Conservation (phyloP, 2,113 vertebrate genomes). For the Hypomesus transpacificus region DNA sequence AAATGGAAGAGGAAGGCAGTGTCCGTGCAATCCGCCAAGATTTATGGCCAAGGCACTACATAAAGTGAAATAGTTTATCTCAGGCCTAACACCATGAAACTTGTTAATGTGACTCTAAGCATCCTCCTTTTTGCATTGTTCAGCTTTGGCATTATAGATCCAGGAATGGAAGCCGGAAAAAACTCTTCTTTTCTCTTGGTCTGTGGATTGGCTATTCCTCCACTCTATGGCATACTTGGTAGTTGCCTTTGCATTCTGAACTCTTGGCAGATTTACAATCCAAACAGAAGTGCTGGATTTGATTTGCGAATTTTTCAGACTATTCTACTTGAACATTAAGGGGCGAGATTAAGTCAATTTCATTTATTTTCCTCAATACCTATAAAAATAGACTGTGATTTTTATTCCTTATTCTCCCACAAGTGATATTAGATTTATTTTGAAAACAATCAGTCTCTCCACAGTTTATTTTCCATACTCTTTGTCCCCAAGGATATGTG, state of each 20-base stretch:
- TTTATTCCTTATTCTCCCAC: conserved; percentile 29
- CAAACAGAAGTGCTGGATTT: conserved; percentile 36
- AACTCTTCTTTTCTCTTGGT: conserved; percentile 23
- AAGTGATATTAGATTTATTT: conserved; percentile 28
- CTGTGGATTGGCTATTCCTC: conserved; percentile 35
- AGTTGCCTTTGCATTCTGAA: conserved; percentile 42
- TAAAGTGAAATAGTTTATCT: conserved; percentile 66
- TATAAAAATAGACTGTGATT: conserved; percentile 43
- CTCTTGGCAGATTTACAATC: conserved; percentile 44
- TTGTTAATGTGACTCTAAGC: conserved; percentile 48
- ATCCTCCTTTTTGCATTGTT: conserved; percentile 45
- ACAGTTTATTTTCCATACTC: background rate
- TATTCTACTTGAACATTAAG: conserved; percentile 17
- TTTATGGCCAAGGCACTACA: conserved; percentile 56
- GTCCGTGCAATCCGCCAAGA: conserved; percentile 50
- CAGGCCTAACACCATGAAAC: conserved; percentile 57
- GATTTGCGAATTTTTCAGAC: conserved; percentile 48
- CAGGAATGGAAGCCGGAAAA: conserved; percentile 19
- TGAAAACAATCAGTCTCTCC: conserved; percentile 7
- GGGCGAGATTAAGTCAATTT: conserved; percentile 50
- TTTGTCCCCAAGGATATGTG: conserved; percentile 1
- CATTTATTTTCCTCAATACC: conserved; percentile 49
- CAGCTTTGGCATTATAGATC: conserved; percentile 37
- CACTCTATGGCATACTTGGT: conserved; percentile 28
- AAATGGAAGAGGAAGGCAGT: conserved; percentile 41